Evolutionary conservation across 2,113 vertebrate genomes (phyloP), one percentile per base, ranked within the genome.

Genomic region (Myrmophylax atrothorax): DNA sequence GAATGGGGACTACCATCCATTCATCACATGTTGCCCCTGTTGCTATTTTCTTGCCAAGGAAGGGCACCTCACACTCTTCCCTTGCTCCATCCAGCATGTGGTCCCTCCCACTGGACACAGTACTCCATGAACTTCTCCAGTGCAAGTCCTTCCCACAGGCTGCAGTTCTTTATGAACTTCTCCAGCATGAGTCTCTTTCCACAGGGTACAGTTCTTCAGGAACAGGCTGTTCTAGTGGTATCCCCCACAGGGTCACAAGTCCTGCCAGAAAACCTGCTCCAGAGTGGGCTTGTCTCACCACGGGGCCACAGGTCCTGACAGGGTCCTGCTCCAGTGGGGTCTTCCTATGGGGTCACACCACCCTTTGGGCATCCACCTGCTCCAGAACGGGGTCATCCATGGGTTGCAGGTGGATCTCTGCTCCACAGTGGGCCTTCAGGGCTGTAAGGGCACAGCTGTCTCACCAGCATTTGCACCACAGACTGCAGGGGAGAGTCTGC

Each of bases 211-310:
- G 12, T 37, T 26, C 86, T 59, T 58, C 44, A 81, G 59, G 68
- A 73, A 4, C 35, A 42, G 31, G 25, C 42, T 80, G 42, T 31
- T 42, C 42, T 35, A 35, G 14, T 22, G 20, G 50, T 50, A 26
- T 26, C 4, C 17, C 10, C 17, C 0, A 0, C 3, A 13, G 25
- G 20, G 14, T 88, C 7, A 4, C 58, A 31, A 42, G 12, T 22
- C 35, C 42, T 66, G 86, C 9, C 22, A 42, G 18, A 5, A 88
- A 66, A 66, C 26, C 68, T 59, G 6, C 59, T 81, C 33, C 26
- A 19, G 37, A 28, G 37, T 10, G 22, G 31, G 31, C 73, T 58
- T 15, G 2, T 58, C 17, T 33, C 25, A 50, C 58, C 2, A 1
- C 1, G 2, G 28, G 20, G 9, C 42, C 42, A 58, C 50, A 28